Conservation (phyloP, 2,888 invertebrate species). For the Drosophila cyrtoloma region DNA sequence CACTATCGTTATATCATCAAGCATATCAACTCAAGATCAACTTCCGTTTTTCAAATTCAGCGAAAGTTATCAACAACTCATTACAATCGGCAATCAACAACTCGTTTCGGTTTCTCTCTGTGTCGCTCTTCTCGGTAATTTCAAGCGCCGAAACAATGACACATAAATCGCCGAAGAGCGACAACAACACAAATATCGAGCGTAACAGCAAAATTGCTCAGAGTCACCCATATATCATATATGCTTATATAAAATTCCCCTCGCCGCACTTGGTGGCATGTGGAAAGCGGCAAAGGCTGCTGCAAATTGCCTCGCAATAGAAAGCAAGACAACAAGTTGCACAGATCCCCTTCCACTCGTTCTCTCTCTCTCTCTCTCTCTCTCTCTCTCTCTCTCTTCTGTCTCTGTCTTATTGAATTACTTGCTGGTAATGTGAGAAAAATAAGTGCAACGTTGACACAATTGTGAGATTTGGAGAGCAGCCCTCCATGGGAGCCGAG, state of each 20-base stretch:
- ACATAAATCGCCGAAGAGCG: slow-evolving; percentile 59
- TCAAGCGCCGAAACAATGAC: slow-evolving; percentile 73
- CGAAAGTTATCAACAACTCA: slow-evolving; percentile 73
- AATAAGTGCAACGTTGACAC: slow-evolving; percentile 71
- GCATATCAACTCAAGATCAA: slow-evolving; percentile 52
- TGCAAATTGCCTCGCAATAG: slow-evolving; percentile 65
- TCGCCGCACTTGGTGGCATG: slow-evolving; percentile 28
- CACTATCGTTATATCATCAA: slow-evolving; percentile 68
- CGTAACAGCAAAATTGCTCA: slow-evolving; percentile 62
- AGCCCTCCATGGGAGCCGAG: not conserved
- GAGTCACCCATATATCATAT: slow-evolving; percentile 43
- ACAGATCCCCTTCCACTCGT: slow-evolving; percentile 13
- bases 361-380: not conserved
- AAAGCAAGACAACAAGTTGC: slow-evolving; percentile 72
- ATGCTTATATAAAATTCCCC: slow-evolving; percentile 16
- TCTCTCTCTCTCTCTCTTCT: not conserved
- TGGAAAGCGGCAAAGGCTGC: slow-evolving; percentile 54
- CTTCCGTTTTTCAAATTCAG: slow-evolving; percentile 48
- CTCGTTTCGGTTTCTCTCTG: slow-evolving; percentile 19
- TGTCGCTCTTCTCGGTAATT: slow-evolving; percentile 55
- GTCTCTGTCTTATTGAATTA: slow-evolving; percentile 50
- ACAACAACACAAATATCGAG: slow-evolving; percentile 48
- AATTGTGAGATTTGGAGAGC: slow-evolving; percentile 55
- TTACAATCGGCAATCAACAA: slow-evolving; percentile 53
- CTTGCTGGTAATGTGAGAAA: slow-evolving; percentile 69